A percentile compares a stretch with the other conserved stretches of the same genome.
These are phyloP conservation scores for Neotragus moschatus DNA, from an alignment of 2,113 vertebrate species.

Conservation along the genomic window DNA sequence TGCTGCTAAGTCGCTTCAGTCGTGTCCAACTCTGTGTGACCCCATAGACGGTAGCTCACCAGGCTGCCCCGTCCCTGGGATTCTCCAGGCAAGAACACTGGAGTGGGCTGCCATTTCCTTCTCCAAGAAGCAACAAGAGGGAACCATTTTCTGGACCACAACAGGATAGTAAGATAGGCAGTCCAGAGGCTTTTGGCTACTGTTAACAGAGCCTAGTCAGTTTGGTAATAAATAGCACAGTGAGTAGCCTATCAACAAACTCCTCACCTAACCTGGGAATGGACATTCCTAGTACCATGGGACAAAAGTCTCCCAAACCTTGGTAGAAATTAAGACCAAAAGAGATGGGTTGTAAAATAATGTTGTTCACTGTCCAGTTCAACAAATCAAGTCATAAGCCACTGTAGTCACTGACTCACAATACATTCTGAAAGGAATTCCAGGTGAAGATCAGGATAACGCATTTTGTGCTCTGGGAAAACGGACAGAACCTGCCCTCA, in stretches of 20 bases:
- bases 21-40: too few species aligned
- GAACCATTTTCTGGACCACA: neutral
- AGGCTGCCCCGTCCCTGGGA: too few species aligned
- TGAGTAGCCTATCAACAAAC: neutral
- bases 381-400: neutral
- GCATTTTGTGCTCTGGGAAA: neutral
- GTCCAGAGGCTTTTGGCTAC: neutral
- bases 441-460: neutral
- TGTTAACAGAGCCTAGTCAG: neutral
- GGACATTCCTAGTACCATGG: neutral
- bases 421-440: neutral
- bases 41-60: too few species aligned
- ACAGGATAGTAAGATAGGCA: neutral
- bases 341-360: neutral
- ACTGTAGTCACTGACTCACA: neutral
- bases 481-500: neutral
- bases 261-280: neutral
- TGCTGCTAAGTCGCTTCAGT: too few species aligned
- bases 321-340: neutral
- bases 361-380: neutral
- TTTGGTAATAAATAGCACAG: neutral
- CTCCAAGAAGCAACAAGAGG: neutral
- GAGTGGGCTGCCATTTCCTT: too few species aligned
- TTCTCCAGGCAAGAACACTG: too few species aligned
- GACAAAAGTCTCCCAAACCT: neutral